Evolutionary conservation across 1,140 invertebrate genomes (phyloP).

Genomic region (Aphelenchoides avenae): DNA sequence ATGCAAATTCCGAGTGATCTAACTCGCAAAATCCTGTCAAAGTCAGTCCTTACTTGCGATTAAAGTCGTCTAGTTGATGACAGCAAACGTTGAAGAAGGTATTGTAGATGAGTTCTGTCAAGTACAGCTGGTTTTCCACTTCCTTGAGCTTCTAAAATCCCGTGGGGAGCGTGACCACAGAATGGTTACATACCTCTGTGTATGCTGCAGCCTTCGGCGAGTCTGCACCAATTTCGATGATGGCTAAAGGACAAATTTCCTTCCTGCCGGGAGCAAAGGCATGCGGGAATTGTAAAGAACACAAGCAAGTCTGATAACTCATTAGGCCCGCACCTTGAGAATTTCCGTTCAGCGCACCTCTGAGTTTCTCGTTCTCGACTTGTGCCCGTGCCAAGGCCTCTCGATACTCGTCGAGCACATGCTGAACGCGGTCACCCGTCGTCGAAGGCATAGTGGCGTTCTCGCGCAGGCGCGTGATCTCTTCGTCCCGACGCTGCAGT

Average conservation of each 20-base stretch:
- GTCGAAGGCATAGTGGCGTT: slow-evolving; percentile 3
- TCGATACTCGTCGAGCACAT: slow-evolving; percentile 7
- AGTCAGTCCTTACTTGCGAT: neutral
- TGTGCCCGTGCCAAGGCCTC: neutral
- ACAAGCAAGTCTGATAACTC: too few species aligned
- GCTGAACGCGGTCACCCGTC: neutral
- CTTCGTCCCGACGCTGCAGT: slow-evolving; percentile 23
- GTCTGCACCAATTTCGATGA: too few species aligned
- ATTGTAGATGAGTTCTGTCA: slow-evolving; percentile 17
- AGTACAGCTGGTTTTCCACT: slow-evolving; percentile 1
- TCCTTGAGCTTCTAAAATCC: neutral
- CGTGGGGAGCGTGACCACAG: too few species aligned
- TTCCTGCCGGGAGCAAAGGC: too few species aligned
- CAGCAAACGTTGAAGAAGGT: slow-evolving; percentile 28
- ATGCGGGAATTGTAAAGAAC: too few species aligned
- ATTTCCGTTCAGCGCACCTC: neutral
- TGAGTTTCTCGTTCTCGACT: slow-evolving; percentile 7
- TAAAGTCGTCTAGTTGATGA: slow-evolving; percentile 23
- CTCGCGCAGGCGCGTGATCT: slow-evolving; percentile 18
- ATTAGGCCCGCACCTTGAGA: too few species aligned
- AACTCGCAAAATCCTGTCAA: too few species aligned
- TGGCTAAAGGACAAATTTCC: too few species aligned
- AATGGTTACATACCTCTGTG: too few species aligned
- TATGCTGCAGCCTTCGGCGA: too few species aligned
- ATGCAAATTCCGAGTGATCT: too few species aligned